Conservation (phyloP, 2,797 vertebrate species). For the Peromyscus attwateri region DNA sequence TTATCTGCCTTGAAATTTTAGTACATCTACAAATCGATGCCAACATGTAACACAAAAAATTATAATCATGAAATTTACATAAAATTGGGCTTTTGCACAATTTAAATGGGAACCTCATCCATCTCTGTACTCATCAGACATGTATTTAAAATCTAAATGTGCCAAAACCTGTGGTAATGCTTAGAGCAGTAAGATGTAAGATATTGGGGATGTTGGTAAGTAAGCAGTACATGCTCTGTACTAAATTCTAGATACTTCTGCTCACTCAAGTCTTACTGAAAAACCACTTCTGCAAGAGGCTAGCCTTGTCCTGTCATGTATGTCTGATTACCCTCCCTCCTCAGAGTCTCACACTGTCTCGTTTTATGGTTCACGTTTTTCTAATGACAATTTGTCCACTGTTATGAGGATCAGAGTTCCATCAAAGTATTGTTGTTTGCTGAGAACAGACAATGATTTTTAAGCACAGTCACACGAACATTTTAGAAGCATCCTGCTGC, state of each 20-base stretch:
- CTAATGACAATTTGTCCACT: constrained; percentile 36
- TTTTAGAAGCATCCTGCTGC: constrained; percentile 19
- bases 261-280: background rate
- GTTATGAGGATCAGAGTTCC: background rate
- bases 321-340: background rate
- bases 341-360: background rate
- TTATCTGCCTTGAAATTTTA: constrained; percentile 30
- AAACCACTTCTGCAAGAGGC: background rate
- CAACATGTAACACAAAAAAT: background rate
- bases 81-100: background rate
- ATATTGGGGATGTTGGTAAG: background rate
- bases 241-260: background rate
- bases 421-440: background rate
- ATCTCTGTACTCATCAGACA: background rate
- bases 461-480: background rate
- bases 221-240: background rate
- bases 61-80: background rate
- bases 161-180: background rate
- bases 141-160: background rate
- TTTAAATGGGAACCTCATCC: constrained; percentile 16
- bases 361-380: background rate
- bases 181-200: background rate
- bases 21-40: background rate
- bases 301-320: accelerated
- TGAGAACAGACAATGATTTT: background rate